phyloP scores from a whole-genome alignment of 2,797 vertebrate species.

The Tragopan temminckii region DNA sequence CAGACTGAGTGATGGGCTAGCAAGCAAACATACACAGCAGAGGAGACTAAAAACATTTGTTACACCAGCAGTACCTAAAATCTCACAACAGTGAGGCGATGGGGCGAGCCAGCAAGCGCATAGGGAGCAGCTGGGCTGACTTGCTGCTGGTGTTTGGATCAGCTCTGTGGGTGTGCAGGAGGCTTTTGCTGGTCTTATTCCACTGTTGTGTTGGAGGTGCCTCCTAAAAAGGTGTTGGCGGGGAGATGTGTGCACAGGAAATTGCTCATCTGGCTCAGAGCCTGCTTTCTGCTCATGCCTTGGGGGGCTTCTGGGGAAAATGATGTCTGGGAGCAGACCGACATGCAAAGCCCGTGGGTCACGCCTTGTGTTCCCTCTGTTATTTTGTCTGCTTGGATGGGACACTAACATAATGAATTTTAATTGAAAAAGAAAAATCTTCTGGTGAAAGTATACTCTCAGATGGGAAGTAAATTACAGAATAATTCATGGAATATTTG shows the following conservation, averaged over 20 bases:
- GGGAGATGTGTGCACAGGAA: not conserved
- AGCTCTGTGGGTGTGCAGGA: rapidly evolving
- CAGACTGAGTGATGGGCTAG: not conserved
- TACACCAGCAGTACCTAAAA: not conserved
- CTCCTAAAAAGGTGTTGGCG: not conserved
- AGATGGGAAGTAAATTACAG: slow-evolving; percentile 59
- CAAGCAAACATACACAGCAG: rapidly evolving
- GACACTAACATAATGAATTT: slow-evolving; percentile 41
- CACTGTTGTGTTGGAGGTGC: not conserved
- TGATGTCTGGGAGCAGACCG: slow-evolving; percentile 47
- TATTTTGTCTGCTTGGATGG: slow-evolving; percentile 27
- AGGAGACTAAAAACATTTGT: not conserved
- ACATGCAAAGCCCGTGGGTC: slow-evolving; percentile 19
- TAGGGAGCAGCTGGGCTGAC: rapidly evolving
- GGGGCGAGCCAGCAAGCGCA: rapidly evolving
- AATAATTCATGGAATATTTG: slow-evolving; percentile 70
- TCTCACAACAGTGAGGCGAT: rapidly evolving
- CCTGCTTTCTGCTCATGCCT: not conserved
- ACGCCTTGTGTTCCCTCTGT: not conserved
- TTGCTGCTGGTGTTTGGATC: rapidly evolving
- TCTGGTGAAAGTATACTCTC: slow-evolving; percentile 43
- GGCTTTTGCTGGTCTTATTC: not conserved
- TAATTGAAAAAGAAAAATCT: slow-evolving; percentile 58
- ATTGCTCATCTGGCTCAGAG: not conserved
- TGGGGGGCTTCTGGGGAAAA: not conserved